A percentile compares a stretch with the other conserved stretches of the same genome.
Conservation (phyloP, 2,113 vertebrate species). For the Caracal caracal region DNA sequence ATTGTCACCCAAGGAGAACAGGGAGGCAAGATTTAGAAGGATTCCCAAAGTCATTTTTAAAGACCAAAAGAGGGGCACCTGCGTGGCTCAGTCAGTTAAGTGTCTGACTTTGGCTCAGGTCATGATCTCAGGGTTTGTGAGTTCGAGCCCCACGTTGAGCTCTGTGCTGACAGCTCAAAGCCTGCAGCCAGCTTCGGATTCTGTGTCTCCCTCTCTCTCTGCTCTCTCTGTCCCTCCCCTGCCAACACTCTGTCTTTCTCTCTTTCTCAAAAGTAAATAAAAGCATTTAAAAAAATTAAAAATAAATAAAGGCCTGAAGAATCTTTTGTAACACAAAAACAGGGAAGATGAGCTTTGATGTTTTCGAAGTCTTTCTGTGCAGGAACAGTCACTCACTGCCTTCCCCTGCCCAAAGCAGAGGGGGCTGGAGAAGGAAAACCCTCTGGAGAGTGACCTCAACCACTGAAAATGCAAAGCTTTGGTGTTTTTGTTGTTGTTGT, state of each 20-base stretch:
- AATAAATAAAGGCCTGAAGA: not conserved
- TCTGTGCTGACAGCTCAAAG: too few species aligned
- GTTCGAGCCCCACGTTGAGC: too few species aligned
- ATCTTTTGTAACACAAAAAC: accelerated
- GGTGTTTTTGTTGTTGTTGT: not conserved
- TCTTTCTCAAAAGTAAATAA: too few species aligned
- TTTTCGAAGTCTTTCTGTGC: too few species aligned
- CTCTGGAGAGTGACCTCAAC: conserved; percentile 50
- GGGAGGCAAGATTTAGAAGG: conserved; percentile 4
- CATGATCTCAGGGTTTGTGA: too few species aligned
- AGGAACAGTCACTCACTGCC: accelerated
- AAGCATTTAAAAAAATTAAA: too few species aligned
- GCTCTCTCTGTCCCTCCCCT: too few species aligned
- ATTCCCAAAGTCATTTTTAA: conserved; percentile 50
- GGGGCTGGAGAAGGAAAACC: conserved; percentile 45
- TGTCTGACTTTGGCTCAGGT: too few species aligned
- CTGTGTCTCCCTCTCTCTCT: too few species aligned
- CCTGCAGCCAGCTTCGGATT: too few species aligned
- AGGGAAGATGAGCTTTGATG: accelerated
- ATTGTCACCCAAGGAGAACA: conserved; percentile 59
- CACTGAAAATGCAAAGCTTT: conserved; percentile 28
- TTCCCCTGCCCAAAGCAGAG: not conserved
- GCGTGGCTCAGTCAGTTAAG: too few species aligned
- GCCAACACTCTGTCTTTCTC: too few species aligned
- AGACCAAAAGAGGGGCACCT: not conserved